A percentile compares a stretch with the other conserved stretches of the same genome.
phyloP scores from a whole-genome alignment of 2,113 vertebrate species.

The Tetraodon nigroviridis region DNA sequence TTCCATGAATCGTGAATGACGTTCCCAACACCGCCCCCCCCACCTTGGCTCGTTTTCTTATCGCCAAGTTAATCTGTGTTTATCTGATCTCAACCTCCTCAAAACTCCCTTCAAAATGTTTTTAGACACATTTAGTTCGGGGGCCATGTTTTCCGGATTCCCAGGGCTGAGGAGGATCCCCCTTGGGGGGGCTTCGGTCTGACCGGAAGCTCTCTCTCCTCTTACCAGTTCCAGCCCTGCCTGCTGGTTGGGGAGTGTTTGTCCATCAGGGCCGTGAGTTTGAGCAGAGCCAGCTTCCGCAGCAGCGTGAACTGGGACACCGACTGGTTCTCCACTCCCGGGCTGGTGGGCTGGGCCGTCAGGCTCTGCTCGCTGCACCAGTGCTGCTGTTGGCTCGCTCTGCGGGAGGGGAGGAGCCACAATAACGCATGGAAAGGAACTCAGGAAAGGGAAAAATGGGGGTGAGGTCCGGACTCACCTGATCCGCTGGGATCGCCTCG shows the following conservation, averaged over 20 bases:
- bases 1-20: too few species aligned
- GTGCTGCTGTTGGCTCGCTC: slow-evolving; percentile 51
- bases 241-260: slow-evolving; percentile 83
- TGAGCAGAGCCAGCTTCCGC: slow-evolving; percentile 81
- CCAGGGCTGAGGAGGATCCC: too few species aligned
- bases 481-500: slow-evolving; percentile 33
- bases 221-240: slow-evolving; percentile 91
- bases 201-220: too few species aligned
- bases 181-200: too few species aligned
- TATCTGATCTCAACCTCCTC: too few species aligned
- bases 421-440: not conserved
- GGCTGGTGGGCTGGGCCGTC: slow-evolving; percentile 42
- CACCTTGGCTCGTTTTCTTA: too few species aligned
- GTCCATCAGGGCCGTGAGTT: slow-evolving; percentile 85
- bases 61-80: too few species aligned
- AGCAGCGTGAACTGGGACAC: slow-evolving; percentile 76
- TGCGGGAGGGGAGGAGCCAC: slow-evolving; percentile 28
- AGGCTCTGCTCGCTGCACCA: slow-evolving; percentile 71
- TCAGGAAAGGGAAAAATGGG: too few species aligned
- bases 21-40: too few species aligned
- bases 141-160: too few species aligned
- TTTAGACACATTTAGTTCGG: too few species aligned
- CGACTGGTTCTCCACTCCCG: slow-evolving; percentile 65
- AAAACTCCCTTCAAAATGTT: too few species aligned
- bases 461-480: not conserved